Conservation (phyloP, 1,140 invertebrate species). For the Adoxophyes honmai region DNA sequence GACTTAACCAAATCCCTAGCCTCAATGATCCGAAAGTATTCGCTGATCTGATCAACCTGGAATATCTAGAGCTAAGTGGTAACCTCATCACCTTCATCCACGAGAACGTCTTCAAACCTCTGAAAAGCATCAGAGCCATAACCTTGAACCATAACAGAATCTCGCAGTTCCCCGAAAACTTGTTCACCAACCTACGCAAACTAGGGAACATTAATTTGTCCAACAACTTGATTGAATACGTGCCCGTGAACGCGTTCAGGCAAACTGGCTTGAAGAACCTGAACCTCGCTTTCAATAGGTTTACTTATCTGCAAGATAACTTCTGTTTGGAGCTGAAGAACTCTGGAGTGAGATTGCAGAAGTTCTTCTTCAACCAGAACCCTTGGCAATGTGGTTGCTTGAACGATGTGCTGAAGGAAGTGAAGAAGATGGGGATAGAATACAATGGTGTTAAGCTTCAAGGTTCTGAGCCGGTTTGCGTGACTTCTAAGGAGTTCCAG, state of each 20-base stretch:
- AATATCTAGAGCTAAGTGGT: neutral
- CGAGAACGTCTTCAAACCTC: slow-evolving; percentile 9
- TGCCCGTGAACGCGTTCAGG: slow-evolving; percentile 11
- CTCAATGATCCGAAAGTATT: neutral
- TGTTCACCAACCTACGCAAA: slow-evolving; percentile 1
- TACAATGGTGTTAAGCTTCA: slow-evolving; percentile 9
- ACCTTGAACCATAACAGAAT: slow-evolving; percentile 1
- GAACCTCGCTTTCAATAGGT: slow-evolving; percentile 11
- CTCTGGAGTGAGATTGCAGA: slow-evolving; percentile 8
- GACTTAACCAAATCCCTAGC: neutral
- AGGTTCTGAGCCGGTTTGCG: slow-evolving; percentile 7
- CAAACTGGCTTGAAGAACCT: slow-evolving; percentile 1
- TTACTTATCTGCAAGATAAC: slow-evolving; percentile 16
- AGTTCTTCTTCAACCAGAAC: slow-evolving; percentile 17
- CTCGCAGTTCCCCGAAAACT: neutral
- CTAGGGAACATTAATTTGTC: slow-evolving; percentile 14
- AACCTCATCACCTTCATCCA: slow-evolving; percentile 3
- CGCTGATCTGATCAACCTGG: neutral
- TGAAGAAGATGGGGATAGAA: slow-evolving; percentile 3
- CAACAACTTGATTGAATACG: neutral
- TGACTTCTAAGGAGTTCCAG: neutral
- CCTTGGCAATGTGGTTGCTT: slow-evolving; percentile 19
- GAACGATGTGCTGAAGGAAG: slow-evolving; percentile 9
- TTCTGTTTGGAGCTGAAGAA: slow-evolving; percentile 16
- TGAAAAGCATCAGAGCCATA: slow-evolving; percentile 6